phyloP scores from a whole-genome alignment of 2,113 vertebrate genomes.

The Macaca nemestrina region DNA sequence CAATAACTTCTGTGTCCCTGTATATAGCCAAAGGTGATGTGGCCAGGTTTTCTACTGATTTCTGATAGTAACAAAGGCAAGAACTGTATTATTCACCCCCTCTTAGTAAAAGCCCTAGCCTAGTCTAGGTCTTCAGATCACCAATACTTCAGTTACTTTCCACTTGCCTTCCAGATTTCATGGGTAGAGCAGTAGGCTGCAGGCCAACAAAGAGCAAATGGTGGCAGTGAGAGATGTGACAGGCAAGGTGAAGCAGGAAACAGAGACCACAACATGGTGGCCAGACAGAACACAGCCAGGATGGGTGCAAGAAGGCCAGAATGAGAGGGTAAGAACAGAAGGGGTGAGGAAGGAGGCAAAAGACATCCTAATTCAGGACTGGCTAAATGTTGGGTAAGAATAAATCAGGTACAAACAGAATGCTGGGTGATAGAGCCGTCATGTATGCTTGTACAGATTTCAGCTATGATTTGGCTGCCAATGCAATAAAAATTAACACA shows the following conservation, averaged over 20 bases:
- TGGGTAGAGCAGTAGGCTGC: not conserved
- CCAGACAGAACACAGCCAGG: too few species aligned
- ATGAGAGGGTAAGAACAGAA: not conserved
- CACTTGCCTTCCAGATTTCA: not conserved
- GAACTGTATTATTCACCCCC: not conserved
- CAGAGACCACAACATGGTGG: not conserved
- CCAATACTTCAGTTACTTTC: not conserved
- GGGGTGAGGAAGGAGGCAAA: not conserved
- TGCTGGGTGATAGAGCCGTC: not conserved
- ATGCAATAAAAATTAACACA: not conserved
- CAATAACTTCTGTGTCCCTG: constrained; percentile 36
- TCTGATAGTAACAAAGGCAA: not conserved
- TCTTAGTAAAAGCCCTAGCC: not conserved
- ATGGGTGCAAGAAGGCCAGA: not conserved
- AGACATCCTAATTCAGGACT: not conserved
- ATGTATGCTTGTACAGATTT: not conserved
- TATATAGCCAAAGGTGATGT: constrained; percentile 34
- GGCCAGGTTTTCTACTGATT: not conserved
- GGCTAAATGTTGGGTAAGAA: not conserved
- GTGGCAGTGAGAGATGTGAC: not conserved
- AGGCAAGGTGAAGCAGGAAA: not conserved
- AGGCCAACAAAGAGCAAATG: not conserved
- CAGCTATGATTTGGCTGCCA: not conserved
- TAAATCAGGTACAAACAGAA: not conserved
- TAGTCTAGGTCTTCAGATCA: not conserved